Evolutionary conservation across 1,140 invertebrate species (phyloP).

Genomic region (Alviniconcha marisindica): DNA sequence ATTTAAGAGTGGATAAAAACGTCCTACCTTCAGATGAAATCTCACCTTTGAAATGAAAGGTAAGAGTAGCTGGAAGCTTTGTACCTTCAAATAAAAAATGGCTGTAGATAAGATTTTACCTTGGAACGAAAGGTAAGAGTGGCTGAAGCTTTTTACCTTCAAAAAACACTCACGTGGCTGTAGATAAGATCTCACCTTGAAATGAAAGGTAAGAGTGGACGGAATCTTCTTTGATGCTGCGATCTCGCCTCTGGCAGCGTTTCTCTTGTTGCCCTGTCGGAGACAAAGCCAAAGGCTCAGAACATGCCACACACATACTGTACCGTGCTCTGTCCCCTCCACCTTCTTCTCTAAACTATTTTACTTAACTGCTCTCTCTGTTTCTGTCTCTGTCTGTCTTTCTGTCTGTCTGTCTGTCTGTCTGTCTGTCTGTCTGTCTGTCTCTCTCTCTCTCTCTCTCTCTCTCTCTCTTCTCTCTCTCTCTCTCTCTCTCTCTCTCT

Average conservation of each 20-base stretch:
- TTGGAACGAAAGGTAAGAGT: not conserved
- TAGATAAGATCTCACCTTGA: constrained; percentile 63
- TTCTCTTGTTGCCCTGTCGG: constrained; percentile 11
- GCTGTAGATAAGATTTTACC: too few relatives aligned
- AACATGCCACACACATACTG: not conserved
- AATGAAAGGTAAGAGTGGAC: constrained; percentile 65
- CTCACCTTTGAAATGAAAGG: too few relatives aligned
- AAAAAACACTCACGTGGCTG: too few relatives aligned
- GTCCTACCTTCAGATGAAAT: too few relatives aligned
- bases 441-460: constrained; percentile 16
- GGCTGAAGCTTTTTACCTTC: not conserved
- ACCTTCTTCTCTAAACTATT: not conserved
- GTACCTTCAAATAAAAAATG: too few relatives aligned
- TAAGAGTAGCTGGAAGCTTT: too few relatives aligned
- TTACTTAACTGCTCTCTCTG: not conserved
- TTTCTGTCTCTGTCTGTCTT: not conserved
- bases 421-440: not conserved
- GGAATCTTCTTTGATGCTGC: constrained; percentile 50
- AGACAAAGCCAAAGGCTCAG: not conserved
- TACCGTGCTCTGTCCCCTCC: not conserved
- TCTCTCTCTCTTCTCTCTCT: not conserved
- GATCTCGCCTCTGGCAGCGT: not conserved
- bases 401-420: constrained; percentile 5
- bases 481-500: constrained; percentile 1
- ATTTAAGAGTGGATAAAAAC: not conserved